These are phyloP conservation scores for Mus caroli DNA, from an alignment of 2,797 vertebrate genomes.

Conservation along the genomic window DNA sequence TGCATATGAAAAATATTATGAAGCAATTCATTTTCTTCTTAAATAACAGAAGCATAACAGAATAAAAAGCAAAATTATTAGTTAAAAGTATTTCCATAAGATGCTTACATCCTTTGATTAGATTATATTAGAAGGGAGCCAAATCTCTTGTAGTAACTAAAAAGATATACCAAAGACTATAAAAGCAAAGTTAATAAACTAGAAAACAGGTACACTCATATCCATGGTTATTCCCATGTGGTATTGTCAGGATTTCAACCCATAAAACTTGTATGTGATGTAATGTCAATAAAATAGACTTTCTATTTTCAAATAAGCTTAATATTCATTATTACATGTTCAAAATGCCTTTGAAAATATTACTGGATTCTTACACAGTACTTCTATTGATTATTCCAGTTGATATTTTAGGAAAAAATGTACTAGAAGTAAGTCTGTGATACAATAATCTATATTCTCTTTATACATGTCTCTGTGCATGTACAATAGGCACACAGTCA, in stretches of 20 bases:
- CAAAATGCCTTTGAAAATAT: neutral
- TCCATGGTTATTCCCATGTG: neutral
- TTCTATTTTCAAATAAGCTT: slow-evolving; percentile 14
- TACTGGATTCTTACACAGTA: neutral
- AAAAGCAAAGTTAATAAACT: neutral
- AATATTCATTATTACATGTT: neutral
- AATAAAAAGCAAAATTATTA: slow-evolving; percentile 5
- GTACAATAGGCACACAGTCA: neutral
- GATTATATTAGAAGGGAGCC: neutral
- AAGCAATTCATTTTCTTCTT: slow-evolving; percentile 13
- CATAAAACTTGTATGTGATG: neutral
- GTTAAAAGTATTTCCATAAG: neutral
- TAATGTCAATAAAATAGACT: neutral
- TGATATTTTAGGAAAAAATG: neutral
- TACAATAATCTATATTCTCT: neutral
- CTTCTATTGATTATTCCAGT: neutral
- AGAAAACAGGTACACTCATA: neutral
- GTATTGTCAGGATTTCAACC: neutral
- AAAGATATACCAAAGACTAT: neutral
- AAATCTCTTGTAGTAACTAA: neutral
- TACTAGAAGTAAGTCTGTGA: neutral
- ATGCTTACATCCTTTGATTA: neutral
- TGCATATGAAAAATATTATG: neutral
- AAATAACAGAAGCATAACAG: neutral
- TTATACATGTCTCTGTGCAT: neutral